phyloP scores from a whole-genome alignment of 2,888 invertebrate genomes.

The Dolomedes plantarius region DNA sequence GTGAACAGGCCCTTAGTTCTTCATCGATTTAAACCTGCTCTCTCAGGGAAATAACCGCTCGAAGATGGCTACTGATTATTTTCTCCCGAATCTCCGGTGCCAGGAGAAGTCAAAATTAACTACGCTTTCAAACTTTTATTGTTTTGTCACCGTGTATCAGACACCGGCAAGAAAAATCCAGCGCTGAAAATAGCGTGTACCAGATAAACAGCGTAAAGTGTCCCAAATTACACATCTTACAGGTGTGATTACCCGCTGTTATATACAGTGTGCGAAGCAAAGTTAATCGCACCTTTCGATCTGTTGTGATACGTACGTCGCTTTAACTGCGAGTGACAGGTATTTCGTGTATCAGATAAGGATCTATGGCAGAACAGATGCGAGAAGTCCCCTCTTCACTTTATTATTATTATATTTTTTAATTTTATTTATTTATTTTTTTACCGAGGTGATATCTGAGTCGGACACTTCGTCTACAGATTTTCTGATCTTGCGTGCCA shows the following conservation, averaged over 20 bases:
- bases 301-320: neutral
- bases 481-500: neutral
- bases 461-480: constrained; percentile 20
- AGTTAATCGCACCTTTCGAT: neutral
- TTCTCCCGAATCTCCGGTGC: too few relatives aligned
- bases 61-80: too few relatives aligned
- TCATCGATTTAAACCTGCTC: too few relatives aligned
- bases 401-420: too few relatives aligned
- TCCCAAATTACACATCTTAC: neutral
- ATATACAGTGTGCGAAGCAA: neutral
- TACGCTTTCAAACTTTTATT: too few relatives aligned
- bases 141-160: too few relatives aligned
- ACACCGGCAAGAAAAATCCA: neutral
- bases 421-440: neutral
- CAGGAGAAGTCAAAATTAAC: too few relatives aligned
- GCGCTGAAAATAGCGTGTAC: neutral
- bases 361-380: neutral
- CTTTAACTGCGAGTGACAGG: constrained; percentile 34
- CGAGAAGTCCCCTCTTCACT: neutral
- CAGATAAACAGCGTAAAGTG: neutral
- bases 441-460: constrained; percentile 29
- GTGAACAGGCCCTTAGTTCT: too few relatives aligned
- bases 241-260: neutral
- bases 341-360: constrained; percentile 12
- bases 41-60: too few relatives aligned